Conservation (phyloP, 2,888 invertebrate genomes). For the Sphaeridia pumilis region DNA sequence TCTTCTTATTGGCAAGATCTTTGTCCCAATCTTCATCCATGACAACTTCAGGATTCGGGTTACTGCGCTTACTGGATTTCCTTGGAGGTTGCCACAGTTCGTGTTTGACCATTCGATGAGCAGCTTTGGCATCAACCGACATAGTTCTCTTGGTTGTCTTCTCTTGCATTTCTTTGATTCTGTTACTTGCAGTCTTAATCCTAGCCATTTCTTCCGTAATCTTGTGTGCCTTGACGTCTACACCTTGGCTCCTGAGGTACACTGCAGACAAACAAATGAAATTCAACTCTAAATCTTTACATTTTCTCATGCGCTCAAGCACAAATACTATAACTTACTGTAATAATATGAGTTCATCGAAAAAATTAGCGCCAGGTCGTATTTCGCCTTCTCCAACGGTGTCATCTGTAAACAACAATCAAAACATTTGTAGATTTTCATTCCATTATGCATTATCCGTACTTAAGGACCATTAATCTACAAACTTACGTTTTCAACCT, state of each 20-base stretch:
- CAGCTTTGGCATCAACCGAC: constrained; percentile 51
- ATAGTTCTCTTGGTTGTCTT: constrained; percentile 47
- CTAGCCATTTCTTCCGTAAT: constrained; percentile 48
- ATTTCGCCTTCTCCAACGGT: constrained; percentile 50
- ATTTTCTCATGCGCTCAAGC: no score
- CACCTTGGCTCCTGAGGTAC: constrained; percentile 56
- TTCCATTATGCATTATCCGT: no score
- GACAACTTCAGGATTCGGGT: background rate
- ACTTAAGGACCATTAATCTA: no score
- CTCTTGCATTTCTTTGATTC: constrained; percentile 44
- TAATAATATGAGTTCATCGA: constrained; percentile 62
- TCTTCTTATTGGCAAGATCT: constrained; percentile 6
- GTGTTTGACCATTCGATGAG: constrained; percentile 59
- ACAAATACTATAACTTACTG: constrained; percentile 38
- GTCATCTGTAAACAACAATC: constrained; percentile 27
- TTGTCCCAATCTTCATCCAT: constrained; percentile 29
- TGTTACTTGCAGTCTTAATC: constrained; percentile 46
- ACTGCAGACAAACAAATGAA: constrained; percentile 40
- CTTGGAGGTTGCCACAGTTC: constrained; percentile 50
- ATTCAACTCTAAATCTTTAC: no score
- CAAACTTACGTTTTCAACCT: no score
- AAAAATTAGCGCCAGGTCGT: constrained; percentile 52
- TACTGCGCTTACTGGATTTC: constrained; percentile 3
- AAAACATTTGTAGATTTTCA: no score
- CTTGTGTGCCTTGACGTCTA: constrained; percentile 52